Evolutionary conservation across 2,888 invertebrate genomes (phyloP), one percentile per base, ranked within the genome.

Genomic region (Pseudoips prasinana): DNA sequence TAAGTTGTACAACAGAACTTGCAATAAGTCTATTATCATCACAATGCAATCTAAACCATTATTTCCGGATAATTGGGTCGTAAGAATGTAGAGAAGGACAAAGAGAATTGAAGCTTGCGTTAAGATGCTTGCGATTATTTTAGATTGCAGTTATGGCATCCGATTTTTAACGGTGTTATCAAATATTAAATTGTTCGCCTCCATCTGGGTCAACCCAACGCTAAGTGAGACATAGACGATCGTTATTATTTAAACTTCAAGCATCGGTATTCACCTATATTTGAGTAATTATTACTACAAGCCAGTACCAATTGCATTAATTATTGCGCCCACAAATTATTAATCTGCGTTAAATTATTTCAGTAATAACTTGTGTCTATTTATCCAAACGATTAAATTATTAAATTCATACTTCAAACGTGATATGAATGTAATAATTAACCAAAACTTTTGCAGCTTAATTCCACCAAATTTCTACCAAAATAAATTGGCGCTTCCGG

Each of bases 41-140:
- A 47, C 53, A 57, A 58, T 52, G 60, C 59, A 67, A 62, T 62
- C 42, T 36, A 37, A 45, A 51, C 46, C 43, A 61, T 70, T 64
- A 54, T 61, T 62, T 58, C 47, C 49, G 46, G 42, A 45, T 41
- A 59, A 60, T 61, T 69, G 55, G 52, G 54, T 53, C 58, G 60
- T 41, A 41, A 22, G 20, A 40, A 33, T 9, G 11, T 18, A 14
- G 31, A 2, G 3, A 14, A 3, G 10, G 25, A 24, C 24, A 32
- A 31, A 25, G 42, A 18, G 43, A 58, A 54, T 24, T 41, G 28
- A 37, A 9, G 36, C 39, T 45, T 42, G 10, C 2, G 41, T 20
- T 40, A 6, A 29, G 19, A 29, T 10, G 14, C 11, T 36, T 50
- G n/a, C 8, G 29, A 23, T 50, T 22, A 17, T 49, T 51, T 49